Conservation (phyloP, 2,797 vertebrate species). For the Schizopygopsis malacanthus region DNA sequence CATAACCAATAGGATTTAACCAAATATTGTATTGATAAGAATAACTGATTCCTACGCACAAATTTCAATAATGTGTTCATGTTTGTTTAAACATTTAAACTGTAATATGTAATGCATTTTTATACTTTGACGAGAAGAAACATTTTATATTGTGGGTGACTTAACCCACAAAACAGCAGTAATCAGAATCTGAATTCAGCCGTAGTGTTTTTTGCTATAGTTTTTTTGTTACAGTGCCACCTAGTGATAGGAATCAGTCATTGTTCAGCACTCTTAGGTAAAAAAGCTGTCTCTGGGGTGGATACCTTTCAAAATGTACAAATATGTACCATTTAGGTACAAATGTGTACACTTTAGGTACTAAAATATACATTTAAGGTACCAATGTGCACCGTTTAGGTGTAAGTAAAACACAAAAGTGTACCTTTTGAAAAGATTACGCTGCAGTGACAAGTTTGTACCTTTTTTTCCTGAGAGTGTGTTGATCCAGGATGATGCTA, state of each 20-base stretch:
- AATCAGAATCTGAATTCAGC: not conserved
- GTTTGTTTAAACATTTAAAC: not conserved
- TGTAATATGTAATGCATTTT: not conserved
- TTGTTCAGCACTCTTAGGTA: not conserved
- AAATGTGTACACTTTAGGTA: not conserved
- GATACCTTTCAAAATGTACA: not conserved
- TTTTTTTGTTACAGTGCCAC: constrained; percentile 16
- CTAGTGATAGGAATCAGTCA: not conserved
- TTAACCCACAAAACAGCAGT: not conserved
- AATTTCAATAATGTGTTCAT: no score
- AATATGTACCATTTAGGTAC: not conserved
- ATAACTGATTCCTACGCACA: not conserved
- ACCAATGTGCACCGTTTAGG: not conserved
- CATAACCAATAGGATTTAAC: not conserved
- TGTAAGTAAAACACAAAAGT: not conserved
- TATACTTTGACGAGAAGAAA: not conserved
- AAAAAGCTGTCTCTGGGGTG: not conserved
- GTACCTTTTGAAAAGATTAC: not conserved
- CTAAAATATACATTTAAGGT: no score
- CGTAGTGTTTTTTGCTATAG: not conserved
- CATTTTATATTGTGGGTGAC: not conserved
- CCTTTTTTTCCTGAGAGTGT: not conserved
- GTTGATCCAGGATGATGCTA: not conserved
- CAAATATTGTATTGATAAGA: not conserved
- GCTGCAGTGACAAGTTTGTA: not conserved